Conservation (phyloP, 2,113 vertebrate genomes). For the Aix galericulata region DNA sequence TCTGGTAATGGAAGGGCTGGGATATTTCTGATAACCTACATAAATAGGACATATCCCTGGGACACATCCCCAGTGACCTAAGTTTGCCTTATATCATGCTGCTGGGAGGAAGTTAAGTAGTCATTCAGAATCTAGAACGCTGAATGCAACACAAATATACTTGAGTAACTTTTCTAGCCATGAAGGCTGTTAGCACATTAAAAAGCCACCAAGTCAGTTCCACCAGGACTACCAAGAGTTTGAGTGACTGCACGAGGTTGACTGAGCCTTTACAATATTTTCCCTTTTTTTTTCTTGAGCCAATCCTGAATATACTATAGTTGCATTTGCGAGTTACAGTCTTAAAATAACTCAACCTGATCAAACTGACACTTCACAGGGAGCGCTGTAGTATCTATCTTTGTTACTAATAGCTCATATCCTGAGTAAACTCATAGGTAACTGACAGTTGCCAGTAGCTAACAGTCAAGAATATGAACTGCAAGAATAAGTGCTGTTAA, state of each 20-base stretch:
- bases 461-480: neutral
- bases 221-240: neutral
- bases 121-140: neutral
- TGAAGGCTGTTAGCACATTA: neutral
- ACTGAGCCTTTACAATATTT: neutral
- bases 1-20: neutral
- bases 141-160: neutral
- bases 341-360: neutral
- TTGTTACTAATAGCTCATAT: neutral
- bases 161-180: neutral
- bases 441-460: neutral
- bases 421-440: neutral
- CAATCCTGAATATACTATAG: neutral
- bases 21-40: neutral
- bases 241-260: neutral
- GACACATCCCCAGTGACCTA: neutral
- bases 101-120: neutral
- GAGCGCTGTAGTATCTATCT: neutral
- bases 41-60: neutral
- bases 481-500: neutral
- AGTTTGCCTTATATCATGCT: neutral
- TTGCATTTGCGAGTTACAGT: neutral
- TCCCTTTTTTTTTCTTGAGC: neutral
- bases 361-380: neutral
- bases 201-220: neutral